phyloP scores from a whole-genome alignment of 2,888 invertebrate genomes.

The Cantharis rufa region DNA sequence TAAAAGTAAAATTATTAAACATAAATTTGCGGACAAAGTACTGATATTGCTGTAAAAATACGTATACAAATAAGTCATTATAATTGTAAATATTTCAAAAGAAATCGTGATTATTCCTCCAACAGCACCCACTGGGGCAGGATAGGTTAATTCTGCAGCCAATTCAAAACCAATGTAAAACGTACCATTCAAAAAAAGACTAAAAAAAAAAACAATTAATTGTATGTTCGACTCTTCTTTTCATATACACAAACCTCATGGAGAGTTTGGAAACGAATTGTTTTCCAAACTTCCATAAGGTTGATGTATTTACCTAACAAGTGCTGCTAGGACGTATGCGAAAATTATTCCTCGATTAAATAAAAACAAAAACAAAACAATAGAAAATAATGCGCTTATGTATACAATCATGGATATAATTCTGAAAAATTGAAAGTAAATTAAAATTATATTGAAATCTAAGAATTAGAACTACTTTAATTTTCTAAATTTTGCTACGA shows the following conservation, averaged over 20 bases:
- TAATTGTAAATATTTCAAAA: constrained; percentile 41
- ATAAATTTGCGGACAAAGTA: constrained; percentile 33
- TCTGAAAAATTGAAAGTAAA: not conserved
- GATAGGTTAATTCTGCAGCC: constrained; percentile 93
- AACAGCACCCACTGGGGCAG: constrained; percentile 92
- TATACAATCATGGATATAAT: not conserved
- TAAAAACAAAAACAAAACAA: not conserved
- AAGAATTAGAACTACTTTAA: constrained; percentile 85
- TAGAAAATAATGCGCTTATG: not conserved
- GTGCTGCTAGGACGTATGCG: not conserved
- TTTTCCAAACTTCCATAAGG: not conserved
- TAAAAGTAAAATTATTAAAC: constrained; percentile 29
- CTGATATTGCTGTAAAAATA: constrained; percentile 36
- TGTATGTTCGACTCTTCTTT: too few species aligned
- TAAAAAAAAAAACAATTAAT: constrained; percentile 54
- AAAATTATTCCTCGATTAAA: not conserved
- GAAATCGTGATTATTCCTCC: constrained; percentile 90
- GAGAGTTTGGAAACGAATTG: too few species aligned
- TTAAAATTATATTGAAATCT: not conserved
- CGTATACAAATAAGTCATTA: constrained; percentile 39
- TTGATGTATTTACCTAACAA: not conserved
- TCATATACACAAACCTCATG: too few species aligned
- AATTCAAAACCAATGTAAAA: constrained; percentile 95
- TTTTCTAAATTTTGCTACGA: constrained; percentile 88
- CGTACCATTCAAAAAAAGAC: constrained; percentile 97